Conservation (phyloP, 2,888 invertebrate genomes). For the Perizoma affinitatum region DNA sequence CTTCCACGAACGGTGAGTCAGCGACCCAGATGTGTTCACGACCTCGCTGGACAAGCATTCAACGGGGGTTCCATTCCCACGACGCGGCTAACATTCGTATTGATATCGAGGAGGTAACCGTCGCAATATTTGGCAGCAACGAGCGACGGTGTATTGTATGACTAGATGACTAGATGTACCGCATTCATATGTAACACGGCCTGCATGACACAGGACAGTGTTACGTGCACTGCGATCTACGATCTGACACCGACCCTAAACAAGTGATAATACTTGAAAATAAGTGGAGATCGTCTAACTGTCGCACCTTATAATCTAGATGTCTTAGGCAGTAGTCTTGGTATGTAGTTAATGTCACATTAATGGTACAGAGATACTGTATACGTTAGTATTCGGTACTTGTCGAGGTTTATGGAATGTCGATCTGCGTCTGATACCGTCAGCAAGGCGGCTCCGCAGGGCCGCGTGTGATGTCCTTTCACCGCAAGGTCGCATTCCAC, state of each 20-base stretch:
- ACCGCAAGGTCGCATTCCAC: conserved; percentile 16
- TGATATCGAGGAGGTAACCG: neutral
- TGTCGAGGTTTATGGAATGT: neutral
- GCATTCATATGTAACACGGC: too few species aligned
- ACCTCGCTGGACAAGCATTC: neutral
- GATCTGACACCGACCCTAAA: too few species aligned
- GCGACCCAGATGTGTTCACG: conserved; percentile 8
- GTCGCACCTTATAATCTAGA: too few species aligned
- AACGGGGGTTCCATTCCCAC: neutral
- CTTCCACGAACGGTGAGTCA: conserved; percentile 31
- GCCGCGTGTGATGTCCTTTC: conserved; percentile 12
- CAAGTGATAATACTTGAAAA: too few species aligned
- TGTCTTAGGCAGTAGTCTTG: neutral
- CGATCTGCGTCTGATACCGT: conserved; percentile 5
- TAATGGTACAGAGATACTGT: neutral
- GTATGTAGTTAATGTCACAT: neutral
- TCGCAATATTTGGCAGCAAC: too few species aligned
- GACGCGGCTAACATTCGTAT: neutral
- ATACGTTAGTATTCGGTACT: neutral
- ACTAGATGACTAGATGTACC: too few species aligned
- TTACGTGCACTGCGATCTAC: too few species aligned
- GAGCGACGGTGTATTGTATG: too few species aligned
- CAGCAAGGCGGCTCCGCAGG: conserved; percentile 1
- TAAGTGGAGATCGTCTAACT: too few species aligned
- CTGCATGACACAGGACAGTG: too few species aligned